phyloP scores from a whole-genome alignment of 2,113 vertebrate genomes.

The Grallaria varia region DNA sequence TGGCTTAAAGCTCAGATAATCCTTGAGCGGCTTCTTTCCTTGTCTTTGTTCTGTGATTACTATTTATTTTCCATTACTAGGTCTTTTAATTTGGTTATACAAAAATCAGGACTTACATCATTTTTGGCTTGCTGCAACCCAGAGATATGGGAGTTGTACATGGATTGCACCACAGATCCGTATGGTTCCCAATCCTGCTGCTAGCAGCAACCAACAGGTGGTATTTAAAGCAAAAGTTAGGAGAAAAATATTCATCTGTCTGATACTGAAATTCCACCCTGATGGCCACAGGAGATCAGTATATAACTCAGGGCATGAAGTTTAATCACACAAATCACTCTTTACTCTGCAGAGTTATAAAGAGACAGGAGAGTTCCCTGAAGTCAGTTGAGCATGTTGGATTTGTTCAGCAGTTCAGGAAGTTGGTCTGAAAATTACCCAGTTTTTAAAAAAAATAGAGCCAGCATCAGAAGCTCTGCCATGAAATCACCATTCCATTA shows the following conservation, averaged over 20 bases:
- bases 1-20: background rate
- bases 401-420: background rate
- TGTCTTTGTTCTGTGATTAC: background rate
- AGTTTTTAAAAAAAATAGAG: background rate
- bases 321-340: background rate
- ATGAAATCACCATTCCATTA: background rate
- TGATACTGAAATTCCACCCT: conserved; percentile 31
- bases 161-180: background rate
- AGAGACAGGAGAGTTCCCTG: background rate
- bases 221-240: background rate
- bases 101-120: background rate
- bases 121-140: background rate
- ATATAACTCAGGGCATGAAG: background rate
- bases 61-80: background rate
- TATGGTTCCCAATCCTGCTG: background rate
- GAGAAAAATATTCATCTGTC: background rate
- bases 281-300: background rate
- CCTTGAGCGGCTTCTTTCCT: background rate
- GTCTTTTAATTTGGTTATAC: background rate
- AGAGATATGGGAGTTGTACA: background rate
- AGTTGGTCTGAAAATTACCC: background rate
- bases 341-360: background rate
- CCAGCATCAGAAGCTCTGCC: background rate
- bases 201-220: background rate
- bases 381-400: background rate